Evolutionary conservation across 2,797 vertebrate genomes (phyloP).

Genomic region (Centropyge bicolor): DNA sequence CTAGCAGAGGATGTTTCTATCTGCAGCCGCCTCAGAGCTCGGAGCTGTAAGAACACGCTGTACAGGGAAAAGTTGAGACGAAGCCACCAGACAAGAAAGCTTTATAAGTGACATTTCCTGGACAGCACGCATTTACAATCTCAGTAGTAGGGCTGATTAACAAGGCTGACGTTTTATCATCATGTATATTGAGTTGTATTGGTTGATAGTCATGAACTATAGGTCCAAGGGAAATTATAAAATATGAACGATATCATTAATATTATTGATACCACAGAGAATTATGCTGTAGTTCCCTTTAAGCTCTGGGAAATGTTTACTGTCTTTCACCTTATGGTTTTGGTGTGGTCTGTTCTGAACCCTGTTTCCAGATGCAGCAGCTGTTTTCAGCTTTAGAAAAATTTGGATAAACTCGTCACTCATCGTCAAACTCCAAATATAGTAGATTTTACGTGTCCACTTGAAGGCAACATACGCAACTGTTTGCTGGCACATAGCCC

Average conservation of each 20-base stretch:
- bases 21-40: neutral
- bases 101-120: neutral
- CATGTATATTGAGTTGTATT: neutral
- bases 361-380: too few relatives aligned
- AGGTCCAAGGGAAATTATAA: neutral
- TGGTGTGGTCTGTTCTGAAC: neutral
- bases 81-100: neutral
- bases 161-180: neutral
- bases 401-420: too few relatives aligned
- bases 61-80: neutral
- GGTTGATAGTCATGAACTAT: neutral
- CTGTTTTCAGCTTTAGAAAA: too few relatives aligned
- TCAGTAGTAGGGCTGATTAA: neutral
- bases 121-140: neutral
- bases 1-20: neutral
- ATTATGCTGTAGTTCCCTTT: neutral
- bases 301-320: neutral
- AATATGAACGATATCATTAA: neutral
- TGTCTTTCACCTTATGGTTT: neutral
- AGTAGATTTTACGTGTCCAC: neutral
- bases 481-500: neutral
- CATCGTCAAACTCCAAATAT: too few relatives aligned
- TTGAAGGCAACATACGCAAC: neutral
- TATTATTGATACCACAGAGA: neutral
- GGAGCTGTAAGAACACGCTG: neutral